phyloP scores from a whole-genome alignment of 2,888 invertebrate species.

The Drosophila maculinotata region DNA sequence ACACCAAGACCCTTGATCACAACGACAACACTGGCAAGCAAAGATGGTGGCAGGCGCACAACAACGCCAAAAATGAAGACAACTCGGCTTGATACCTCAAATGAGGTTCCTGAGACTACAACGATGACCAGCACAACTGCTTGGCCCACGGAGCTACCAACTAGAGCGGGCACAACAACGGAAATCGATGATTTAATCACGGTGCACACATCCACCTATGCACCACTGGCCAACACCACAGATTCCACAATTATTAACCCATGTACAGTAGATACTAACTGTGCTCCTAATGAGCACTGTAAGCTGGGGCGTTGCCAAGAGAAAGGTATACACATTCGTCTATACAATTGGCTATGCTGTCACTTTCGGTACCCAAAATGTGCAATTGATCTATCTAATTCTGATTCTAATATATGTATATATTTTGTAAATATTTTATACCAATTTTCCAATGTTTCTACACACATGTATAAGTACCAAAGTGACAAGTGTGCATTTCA shows the following conservation, averaged over 20 bases:
- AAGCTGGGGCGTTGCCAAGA: conserved; percentile 86
- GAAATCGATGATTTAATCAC: conserved; percentile 64
- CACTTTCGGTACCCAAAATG: conserved; percentile 45
- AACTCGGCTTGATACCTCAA: conserved; percentile 83
- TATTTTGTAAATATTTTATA: conserved; percentile 41
- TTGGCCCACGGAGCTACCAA: conserved; percentile 66
- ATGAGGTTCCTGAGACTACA: conserved; percentile 74
- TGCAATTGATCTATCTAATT: conserved; percentile 4
- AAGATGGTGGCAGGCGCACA: conserved; percentile 62
- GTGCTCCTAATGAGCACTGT: conserved; percentile 87
- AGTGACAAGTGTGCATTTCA: conserved; percentile 41
- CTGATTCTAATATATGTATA: neutral
- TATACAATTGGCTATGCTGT: conserved; percentile 41
- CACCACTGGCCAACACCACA: conserved; percentile 69
- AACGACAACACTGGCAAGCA: conserved; percentile 55
- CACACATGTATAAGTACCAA: conserved; percentile 33
- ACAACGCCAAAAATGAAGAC: conserved; percentile 82
- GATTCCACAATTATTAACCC: conserved; percentile 83
- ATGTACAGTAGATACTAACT: conserved; percentile 88
- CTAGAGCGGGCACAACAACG: conserved; percentile 74
- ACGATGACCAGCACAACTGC: conserved; percentile 54
- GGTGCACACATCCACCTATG: conserved; percentile 59
- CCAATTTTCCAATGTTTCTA: conserved; percentile 4
- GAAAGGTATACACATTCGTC: conserved; percentile 83
- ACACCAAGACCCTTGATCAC: conserved; percentile 61